Base-by-base conservation (phyloP, 2,888 invertebrate species). In the Muschampia plurimacula region DNA sequence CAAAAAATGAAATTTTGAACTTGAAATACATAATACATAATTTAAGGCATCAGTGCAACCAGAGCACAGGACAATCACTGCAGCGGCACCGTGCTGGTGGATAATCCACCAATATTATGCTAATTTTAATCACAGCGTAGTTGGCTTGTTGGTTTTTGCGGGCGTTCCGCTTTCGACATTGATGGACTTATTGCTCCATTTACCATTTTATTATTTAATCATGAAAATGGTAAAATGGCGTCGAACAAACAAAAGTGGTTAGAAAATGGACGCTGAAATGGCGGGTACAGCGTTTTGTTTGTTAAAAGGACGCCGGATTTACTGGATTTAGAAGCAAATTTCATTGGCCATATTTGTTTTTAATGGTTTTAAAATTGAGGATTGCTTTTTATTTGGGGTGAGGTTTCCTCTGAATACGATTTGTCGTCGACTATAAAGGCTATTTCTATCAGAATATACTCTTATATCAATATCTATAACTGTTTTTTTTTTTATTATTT, bases 71-170 rank as follows among this genome's bases (percentile, higher is more conserved):
- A 52, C 49, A 6, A 52, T n/a, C 49, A 52, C 6, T 52, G 49
- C 49, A 52, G n/a, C 49, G 49, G 15, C 55, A 22, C 1, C 5
- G 55, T 55, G 22, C 9, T 13, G 22, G 3, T 22, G 55, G 55
- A 55, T 55, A 10, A 55, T 55, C 22, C 55, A 22, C 22, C 55
- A 55, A 55, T 55, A 77, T 76, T 76, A 78, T 76, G 75, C 72
- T 78, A 76, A 78, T 77, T 77, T 77, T 70, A 74, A 78, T 77
- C 75, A 74, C 73, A 70, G 65, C 74, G 74, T 63, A 71, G 70
- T 73, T 73, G 71, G 74, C 72, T 74, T 75, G 74, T 73, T 70
- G 73, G 75, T 75, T 74, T 75, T 74, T 75, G 74, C 72, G 75
- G 75, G 71, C 71, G 66, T 67, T 62, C 55, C 72, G 55, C 68